phyloP scores from a whole-genome alignment of 2,888 invertebrate species.

The Andrena bicolor region DNA sequence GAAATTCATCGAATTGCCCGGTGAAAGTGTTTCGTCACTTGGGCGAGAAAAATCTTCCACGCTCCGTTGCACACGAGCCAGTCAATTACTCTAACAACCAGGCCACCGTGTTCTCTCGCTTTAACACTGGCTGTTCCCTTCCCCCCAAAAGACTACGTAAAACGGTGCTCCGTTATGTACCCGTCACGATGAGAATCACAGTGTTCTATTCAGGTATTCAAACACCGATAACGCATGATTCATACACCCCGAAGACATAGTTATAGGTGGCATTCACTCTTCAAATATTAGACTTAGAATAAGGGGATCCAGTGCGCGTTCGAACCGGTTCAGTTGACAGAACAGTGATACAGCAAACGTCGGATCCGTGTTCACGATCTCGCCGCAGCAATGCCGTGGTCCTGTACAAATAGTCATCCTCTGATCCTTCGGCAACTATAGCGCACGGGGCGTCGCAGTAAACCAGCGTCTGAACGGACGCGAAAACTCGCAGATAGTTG shows the following conservation, averaged over 20 bases:
- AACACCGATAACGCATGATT: slow-evolving; percentile 37
- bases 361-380: too few species aligned
- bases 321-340: too few species aligned
- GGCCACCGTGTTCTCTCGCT: slow-evolving; percentile 20
- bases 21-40: slow-evolving; percentile 60
- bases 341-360: too few species aligned
- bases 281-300: not conserved
- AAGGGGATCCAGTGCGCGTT: too few species aligned
- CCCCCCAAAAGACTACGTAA: not conserved
- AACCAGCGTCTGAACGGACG: too few species aligned
- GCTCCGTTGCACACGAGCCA: slow-evolving; percentile 37
- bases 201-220: slow-evolving; percentile 13
- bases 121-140: slow-evolving; percentile 40
- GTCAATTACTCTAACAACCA: slow-evolving; percentile 53
- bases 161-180: not conserved
- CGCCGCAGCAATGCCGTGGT: too few species aligned
- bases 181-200: slow-evolving; percentile 23
- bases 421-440: too few species aligned
- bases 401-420: too few species aligned
- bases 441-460: too few species aligned
- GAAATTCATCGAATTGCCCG: slow-evolving; percentile 43
- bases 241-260: slow-evolving; percentile 10
- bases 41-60: slow-evolving; percentile 47
- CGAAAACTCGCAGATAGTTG: too few species aligned
- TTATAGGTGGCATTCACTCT: slow-evolving; percentile 8